Base-by-base conservation (phyloP, 2,113 vertebrate genomes). In the Antechinus flavipes region DNA sequence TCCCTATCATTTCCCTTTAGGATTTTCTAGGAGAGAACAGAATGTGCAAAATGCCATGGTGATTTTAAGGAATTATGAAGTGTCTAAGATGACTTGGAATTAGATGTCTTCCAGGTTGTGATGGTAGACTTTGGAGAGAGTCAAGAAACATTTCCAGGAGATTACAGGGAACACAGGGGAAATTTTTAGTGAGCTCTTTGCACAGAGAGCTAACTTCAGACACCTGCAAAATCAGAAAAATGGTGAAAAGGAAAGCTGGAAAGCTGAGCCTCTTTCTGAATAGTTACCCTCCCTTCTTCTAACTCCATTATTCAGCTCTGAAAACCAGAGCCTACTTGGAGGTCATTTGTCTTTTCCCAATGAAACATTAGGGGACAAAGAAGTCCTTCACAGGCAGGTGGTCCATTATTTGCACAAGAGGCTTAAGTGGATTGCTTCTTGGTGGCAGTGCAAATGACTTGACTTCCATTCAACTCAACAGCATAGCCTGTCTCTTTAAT, bases 131-230 rank as follows among this genome's bases (percentile, higher is more conserved):
- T 98, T 98, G 97, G 95, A 98, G 98, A 98, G 96, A 98, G 98
- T 98, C 97, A 97, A 97, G 94, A 95, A 98, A 98, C 97, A 97
- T 98, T 99, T 98, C 98, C 96, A 96, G 97, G 97, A 98, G 98
- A 98, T 98, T 98, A 98, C 96, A 97, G 94, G 90, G 91, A 98
- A 98, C 98, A 92, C 98, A 98, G 95, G 98, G 98, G 98, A 98
- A 98, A 98, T 98, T 97, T 98, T 98, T 97, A 98, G 96, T 97
- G 94, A 98, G 98, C 97, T 97, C 95, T 98, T 95, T 98, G 98
- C 97, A 97, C 97, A 98, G 91, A 98, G 98, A 98, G 94, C 93
- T 0, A 96, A 98, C 98, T 98, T 98, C 94, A 98, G 97, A 97
- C 98, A 99, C 98, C 98, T 98, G 98, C 98, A 98, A 98, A 98